Conservation (phyloP, 2,888 invertebrate genomes). For the Desoria tigrina region DNA sequence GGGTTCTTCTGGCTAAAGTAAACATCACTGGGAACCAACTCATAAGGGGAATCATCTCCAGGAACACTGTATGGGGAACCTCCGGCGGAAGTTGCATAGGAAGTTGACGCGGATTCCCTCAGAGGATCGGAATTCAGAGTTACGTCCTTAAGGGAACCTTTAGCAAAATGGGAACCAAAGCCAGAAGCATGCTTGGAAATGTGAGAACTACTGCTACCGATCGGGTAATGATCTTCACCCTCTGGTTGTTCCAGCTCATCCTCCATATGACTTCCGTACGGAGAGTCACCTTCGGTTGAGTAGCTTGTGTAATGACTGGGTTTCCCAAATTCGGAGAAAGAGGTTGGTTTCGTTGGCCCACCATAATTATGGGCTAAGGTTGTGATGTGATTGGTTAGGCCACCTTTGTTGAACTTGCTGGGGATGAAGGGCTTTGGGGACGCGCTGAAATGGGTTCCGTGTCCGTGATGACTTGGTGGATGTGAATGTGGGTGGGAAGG, state of each 20-base stretch:
- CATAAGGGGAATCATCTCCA: slow-evolving; percentile 19
- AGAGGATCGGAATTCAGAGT: neutral
- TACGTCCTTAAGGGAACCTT: no score
- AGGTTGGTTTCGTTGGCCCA: no score
- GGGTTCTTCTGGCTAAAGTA: slow-evolving; percentile 31
- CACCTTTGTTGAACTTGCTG: neutral
- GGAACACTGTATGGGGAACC: neutral
- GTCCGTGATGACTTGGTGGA: neutral
- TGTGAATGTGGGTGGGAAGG: slow-evolving; percentile 10
- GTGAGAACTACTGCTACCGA: no score
- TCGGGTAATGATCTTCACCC: no score
- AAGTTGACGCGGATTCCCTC: neutral
- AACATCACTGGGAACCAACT: slow-evolving; percentile 30
- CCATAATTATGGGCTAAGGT: neutral
- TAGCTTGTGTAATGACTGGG: no score
- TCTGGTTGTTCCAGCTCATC: no score
- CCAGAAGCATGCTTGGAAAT: no score
- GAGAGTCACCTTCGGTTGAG: no score
- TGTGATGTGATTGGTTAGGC: neutral
- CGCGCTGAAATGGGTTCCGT: neutral
- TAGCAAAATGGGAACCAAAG: no score
- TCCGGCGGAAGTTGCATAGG: neutral
- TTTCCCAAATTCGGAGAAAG: no score
- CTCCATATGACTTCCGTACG: no score
- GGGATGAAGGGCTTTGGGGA: neutral